phyloP scores from a whole-genome alignment of 2,113 vertebrate genomes.

The Eleginops maclovinus region DNA sequence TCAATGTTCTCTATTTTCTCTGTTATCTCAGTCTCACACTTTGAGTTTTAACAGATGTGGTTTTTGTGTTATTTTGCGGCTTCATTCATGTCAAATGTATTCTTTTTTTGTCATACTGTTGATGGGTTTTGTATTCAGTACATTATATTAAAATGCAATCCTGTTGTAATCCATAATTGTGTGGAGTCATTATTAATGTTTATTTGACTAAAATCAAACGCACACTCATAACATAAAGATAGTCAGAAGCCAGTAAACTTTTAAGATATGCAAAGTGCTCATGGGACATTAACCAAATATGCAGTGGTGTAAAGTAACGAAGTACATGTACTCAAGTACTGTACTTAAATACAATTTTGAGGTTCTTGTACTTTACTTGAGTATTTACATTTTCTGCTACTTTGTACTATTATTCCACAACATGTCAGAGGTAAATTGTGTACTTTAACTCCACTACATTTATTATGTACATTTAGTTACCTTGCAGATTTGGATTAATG shows the following conservation, averaged over 20 bases:
- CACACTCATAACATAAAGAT: neutral
- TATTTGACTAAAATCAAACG: neutral
- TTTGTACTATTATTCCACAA: too few relatives aligned
- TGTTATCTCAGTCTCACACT: slow-evolving; percentile 24
- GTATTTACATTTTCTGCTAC: too few relatives aligned
- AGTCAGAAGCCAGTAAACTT: neutral
- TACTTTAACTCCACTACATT: too few relatives aligned
- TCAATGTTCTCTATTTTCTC: slow-evolving; percentile 45
- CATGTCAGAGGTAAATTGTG: too few relatives aligned
- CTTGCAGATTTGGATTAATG: too few relatives aligned
- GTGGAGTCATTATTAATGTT: slow-evolving; percentile 1
- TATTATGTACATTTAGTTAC: too few relatives aligned
- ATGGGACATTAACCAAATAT: neutral
- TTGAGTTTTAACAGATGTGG: slow-evolving; percentile 42
- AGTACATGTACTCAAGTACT: too few relatives aligned
- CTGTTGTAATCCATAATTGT: slow-evolving; percentile 12
- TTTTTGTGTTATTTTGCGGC: slow-evolving; percentile 33
- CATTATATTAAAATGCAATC: slow-evolving; percentile 46
- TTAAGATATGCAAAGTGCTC: neutral
- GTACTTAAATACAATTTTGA: too few relatives aligned
- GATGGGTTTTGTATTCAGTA: slow-evolving; percentile 54
- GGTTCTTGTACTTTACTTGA: too few relatives aligned
- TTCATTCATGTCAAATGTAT: slow-evolving; percentile 31
- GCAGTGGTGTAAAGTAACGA: too few relatives aligned
- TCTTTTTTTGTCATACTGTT: slow-evolving; percentile 23